Evolutionary conservation across 2,797 vertebrate genomes (phyloP), one percentile per base, ranked within the genome.

Genomic region (Urocyon cinereoargenteus): DNA sequence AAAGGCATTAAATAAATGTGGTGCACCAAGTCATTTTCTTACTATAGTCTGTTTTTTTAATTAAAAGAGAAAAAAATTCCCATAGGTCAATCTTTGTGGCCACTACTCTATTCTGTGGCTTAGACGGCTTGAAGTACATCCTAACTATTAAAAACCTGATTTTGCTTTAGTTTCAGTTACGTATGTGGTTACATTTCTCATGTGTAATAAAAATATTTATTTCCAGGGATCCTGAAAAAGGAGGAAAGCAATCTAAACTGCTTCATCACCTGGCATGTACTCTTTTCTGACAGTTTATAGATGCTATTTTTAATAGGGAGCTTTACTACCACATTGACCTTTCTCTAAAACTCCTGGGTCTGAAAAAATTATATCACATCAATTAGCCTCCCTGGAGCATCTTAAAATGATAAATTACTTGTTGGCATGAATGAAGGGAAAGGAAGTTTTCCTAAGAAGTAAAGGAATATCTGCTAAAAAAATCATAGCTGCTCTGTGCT

Each of bases 341-440:
- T 95, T 94, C 68, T 72, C 53, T 28, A 66, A 92, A 95, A 95
- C 55, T 88, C 55, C 40, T 57, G 40, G 92, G 55, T 92, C 88
- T 93, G 77, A 90, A 96, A 75, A 96, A 95, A 88, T 91, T 45
- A 88, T 57, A 78, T 68, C 82, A 66, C 6, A 78, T 92, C 93
- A 86, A 31, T 95, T 88, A 92, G 75, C 2, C 2, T 13, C 49
- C 4, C 9, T 26, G 51, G n/a, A 91, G 15, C 49, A 94, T 88
- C 79, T 88, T 84, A 78, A 82, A 82, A 62, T 61, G 55, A 94
- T 83, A 82, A 90, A 86, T 53, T 73, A 94, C 28, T 28, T 26
- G 8, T 40, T 88, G 82, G 31, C 78, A 87, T 0, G 9, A 81
- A 59, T 3, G 34, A 90, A 78, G 51, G 66, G 6, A 75, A 92